Conservation (phyloP, 1,140 invertebrate species). For the Drosophila chauvacae region DNA sequence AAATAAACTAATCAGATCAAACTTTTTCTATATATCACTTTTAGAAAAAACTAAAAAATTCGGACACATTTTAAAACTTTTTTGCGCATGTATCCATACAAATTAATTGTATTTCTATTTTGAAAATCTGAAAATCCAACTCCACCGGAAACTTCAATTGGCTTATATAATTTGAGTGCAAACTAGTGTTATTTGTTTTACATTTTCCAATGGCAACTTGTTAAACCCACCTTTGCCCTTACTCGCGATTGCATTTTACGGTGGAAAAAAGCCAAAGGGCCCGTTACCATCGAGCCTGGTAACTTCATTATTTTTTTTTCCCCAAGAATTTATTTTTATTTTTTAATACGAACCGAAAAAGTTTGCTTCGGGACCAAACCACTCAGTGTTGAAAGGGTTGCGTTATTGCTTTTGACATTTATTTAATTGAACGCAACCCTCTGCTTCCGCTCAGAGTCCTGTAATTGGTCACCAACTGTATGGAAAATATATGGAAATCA, state of each 20-base stretch:
- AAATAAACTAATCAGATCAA: not conserved
- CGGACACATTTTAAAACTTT: not conserved
- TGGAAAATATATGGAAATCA: not conserved
- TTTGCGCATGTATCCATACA: too few relatives aligned
- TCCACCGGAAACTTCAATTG: not conserved
- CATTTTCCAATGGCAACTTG: not conserved
- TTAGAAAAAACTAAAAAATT: not conserved
- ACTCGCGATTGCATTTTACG: constrained; percentile 14
- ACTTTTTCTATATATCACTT: not conserved
- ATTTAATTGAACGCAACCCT: constrained; percentile 49
- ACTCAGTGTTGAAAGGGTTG: constrained; percentile 19
- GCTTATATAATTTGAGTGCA: not conserved
- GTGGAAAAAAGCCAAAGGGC: constrained; percentile 1
- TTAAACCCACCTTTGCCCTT: not conserved
- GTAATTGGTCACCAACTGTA: constrained; percentile 7
- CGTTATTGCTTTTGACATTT: constrained; percentile 42
- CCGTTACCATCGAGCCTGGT: not conserved
- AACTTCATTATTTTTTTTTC: constrained; percentile 37
- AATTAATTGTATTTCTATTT: too few relatives aligned
- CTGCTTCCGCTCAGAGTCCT: not conserved
- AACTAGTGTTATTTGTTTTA: constrained; percentile 4
- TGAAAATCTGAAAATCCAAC: not conserved
- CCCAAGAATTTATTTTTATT: not conserved
- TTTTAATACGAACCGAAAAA: constrained; percentile 4
- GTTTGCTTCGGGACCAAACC: not conserved